These are phyloP conservation scores for Engraulis encrasicolus DNA, from an alignment of 2,113 vertebrate species.

Conservation along the genomic window DNA sequence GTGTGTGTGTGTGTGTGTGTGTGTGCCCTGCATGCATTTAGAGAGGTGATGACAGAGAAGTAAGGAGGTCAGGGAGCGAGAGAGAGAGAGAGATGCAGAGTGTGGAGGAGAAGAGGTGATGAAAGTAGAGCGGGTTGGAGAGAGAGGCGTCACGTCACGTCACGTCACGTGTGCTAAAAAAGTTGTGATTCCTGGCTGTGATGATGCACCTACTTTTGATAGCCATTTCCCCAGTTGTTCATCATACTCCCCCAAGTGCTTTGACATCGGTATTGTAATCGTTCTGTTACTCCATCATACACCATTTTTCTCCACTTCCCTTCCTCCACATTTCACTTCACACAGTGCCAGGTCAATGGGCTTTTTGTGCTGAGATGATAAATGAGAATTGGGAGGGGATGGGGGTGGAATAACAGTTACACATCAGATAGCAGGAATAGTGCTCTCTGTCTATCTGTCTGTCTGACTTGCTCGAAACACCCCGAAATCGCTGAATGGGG, in stretches of 20 bases:
- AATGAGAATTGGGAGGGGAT: background rate
- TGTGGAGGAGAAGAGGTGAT: constrained; percentile 34
- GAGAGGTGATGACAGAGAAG: constrained; percentile 9
- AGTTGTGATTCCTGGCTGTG: constrained; percentile 65
- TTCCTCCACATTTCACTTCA: constrained; percentile 46
- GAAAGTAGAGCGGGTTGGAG: constrained; percentile 25
- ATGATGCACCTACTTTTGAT: constrained; percentile 69
- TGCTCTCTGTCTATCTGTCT: too few relatives aligned
- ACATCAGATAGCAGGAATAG: constrained; percentile 20
- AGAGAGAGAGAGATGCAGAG: constrained; percentile 24
- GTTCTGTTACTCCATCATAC: constrained; percentile 34
- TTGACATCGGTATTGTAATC: constrained; percentile 71
- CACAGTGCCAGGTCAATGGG: constrained; percentile 35
- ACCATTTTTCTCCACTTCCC: constrained; percentile 66
- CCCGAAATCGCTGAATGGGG: background rate
- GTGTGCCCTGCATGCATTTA: constrained; percentile 15
- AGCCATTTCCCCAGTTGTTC: constrained; percentile 72
- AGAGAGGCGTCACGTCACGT: too few relatives aligned
- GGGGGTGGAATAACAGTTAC: constrained; percentile 1
- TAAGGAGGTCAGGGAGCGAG: background rate
- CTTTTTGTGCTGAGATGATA: constrained; percentile 40
- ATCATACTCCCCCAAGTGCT: constrained; percentile 71
- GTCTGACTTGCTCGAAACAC: constrained; percentile 15
- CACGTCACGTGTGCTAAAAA: constrained; percentile 32
- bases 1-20: background rate